Evolutionary conservation across 1,140 invertebrate genomes (phyloP).

Genomic region (Ceratoteleas bidentatus): DNA sequence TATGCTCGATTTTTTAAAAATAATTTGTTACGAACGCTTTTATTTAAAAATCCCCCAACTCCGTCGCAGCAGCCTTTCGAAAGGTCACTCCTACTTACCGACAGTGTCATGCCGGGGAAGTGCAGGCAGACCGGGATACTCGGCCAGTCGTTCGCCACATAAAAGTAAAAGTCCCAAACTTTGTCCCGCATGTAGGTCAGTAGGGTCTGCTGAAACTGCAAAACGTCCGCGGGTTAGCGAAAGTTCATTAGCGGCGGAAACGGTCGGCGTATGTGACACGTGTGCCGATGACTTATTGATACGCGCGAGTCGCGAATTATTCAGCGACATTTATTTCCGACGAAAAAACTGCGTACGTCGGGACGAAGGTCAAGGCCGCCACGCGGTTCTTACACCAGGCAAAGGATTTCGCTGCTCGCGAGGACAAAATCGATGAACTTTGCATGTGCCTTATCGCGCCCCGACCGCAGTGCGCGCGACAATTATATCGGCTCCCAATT

Average conservation of each 20-base stretch:
- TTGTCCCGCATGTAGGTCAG: constrained; percentile 91
- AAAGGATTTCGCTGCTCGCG: constrained; percentile 65
- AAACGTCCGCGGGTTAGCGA: constrained; percentile 55
- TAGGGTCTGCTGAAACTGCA: constrained; percentile 93
- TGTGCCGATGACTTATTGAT: constrained; percentile 21
- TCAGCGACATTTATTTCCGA: constrained; percentile 37
- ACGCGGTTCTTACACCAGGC: constrained; percentile 65
- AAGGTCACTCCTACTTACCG: constrained; percentile 83
- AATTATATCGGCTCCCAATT: constrained; percentile 56
- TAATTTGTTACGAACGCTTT: too few relatives aligned
- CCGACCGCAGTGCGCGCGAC: constrained; percentile 49
- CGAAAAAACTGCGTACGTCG: constrained; percentile 42
- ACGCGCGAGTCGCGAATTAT: constrained; percentile 21
- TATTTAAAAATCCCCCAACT: too few relatives aligned
- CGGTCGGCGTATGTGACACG: too few relatives aligned
- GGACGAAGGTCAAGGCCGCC: constrained; percentile 73
- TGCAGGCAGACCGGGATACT: constrained; percentile 90
- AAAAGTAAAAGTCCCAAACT: constrained; percentile 94
- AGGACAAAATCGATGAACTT: constrained; percentile 74
- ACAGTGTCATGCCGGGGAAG: constrained; percentile 91
- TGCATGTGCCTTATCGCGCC: constrained; percentile 68
- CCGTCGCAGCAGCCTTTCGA: too few relatives aligned
- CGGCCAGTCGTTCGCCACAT: constrained; percentile 92
- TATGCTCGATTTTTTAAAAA: too few relatives aligned
- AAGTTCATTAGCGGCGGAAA: too few relatives aligned